Percentiles rank a stretch among this genome's conserved stretches.
Conservation (phyloP, 2,113 vertebrate species). For the Speoplatyrhinus poulsoni region DNA sequence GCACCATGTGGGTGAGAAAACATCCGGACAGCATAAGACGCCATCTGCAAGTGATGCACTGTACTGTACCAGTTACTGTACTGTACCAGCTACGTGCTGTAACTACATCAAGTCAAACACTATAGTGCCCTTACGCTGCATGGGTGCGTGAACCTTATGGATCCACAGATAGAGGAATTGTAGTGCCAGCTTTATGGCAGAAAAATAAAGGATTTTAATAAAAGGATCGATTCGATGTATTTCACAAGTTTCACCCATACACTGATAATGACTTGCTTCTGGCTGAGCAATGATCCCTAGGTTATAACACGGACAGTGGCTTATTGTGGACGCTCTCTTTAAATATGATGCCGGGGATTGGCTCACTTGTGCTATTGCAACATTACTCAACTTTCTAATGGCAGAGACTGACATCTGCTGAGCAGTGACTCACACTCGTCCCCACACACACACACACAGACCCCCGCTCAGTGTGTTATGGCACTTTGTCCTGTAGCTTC, state of each 20-base stretch:
- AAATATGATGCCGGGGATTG: conserved; percentile 71
- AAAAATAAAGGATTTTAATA: too few relatives aligned
- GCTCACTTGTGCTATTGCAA: conserved; percentile 64
- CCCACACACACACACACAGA: not conserved
- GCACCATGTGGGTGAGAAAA: conserved; percentile 12
- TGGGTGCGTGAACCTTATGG: too few relatives aligned
- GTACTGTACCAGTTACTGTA: too few relatives aligned
- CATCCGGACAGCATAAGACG: too few relatives aligned
- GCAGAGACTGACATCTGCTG: conserved; percentile 67
- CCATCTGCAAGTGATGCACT: too few relatives aligned
- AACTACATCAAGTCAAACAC: too few relatives aligned
- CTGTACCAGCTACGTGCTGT: too few relatives aligned
- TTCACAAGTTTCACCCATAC: conserved; percentile 63
- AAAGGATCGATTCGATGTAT: conserved; percentile 18
- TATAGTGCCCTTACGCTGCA: too few relatives aligned
- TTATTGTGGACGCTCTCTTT: conserved; percentile 68
- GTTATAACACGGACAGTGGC: conserved; percentile 70
- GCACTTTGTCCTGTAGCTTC: conserved; percentile 15
- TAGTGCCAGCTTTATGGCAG: not conserved
- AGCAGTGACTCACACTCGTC: conserved; percentile 58
- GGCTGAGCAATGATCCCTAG: conserved; percentile 77
- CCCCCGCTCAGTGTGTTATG: too few relatives aligned
- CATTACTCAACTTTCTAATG: conserved; percentile 61
- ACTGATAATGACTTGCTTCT: conserved; percentile 65
- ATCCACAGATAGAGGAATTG: too few relatives aligned